Base-by-base conservation (phyloP, 2,797 vertebrate genomes). In the Propithecus deckenii region DNA sequence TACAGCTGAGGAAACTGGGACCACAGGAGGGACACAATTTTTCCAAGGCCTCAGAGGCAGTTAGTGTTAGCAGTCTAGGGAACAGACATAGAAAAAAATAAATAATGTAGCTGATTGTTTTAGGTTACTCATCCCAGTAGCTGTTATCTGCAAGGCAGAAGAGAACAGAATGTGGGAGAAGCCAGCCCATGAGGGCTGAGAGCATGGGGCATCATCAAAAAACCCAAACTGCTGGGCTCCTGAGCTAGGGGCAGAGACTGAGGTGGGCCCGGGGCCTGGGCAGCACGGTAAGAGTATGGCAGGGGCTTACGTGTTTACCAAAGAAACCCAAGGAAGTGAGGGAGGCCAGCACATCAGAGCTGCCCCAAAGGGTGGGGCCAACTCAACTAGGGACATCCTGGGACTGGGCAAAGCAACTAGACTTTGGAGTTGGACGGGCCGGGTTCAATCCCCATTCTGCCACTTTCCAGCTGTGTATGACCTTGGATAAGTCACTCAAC, bases 1-100 rank as follows among this genome's bases (percentile, higher is more conserved):
- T 90, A 74, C 15, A 95, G 35, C 71, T 95, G 57, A 38, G 23
- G 72, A 94, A 93, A 80, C 52, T 88, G 61, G 48, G 55, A 69
- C 43, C 67, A 80, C 8, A 89, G 50, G 67, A 52, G 32, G 41
- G 50, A 78, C 46, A 80, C 13, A 13, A 92, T 86, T 91, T 94
- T 43, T 74, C 50, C 50, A 71, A 79, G 86, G 46, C 14, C 85
- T 85, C 57, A 81, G 71, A 87, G 63, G 25, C 13, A 28, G 41
- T 71, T 65, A 86, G n/a, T 7, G 7, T 71, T 88, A 76, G 41
- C 46, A 76, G 48, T 88, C n/a, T 43, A 81, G 57, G 72, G 11
- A 23, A 67, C 63, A 69, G 43, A 83, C 7, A 55, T 8, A 35
- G 71, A 50, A 17, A 57, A 78, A 67, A 55, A 67, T 20, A 5